Conservation (phyloP, 1,140 invertebrate genomes). For the Sitobion miscanthi region DNA sequence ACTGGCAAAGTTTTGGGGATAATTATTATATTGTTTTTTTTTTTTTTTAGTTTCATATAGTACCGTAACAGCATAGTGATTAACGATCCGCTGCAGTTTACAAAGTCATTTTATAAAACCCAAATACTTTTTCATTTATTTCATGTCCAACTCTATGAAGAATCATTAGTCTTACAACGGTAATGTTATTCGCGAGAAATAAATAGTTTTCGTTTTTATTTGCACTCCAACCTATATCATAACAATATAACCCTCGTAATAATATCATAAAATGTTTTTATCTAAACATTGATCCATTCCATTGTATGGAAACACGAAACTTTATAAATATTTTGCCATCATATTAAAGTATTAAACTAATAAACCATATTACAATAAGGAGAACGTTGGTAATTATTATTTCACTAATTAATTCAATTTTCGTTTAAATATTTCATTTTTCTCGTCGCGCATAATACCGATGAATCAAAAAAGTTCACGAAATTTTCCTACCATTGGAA, state of each 20-base stretch:
- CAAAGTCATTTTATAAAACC: neutral
- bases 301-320: neutral
- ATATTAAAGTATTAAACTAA: too few relatives aligned
- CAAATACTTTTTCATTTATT: neutral
- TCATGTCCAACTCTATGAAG: neutral
- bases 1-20: neutral
- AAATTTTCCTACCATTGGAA: neutral
- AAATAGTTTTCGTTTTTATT: neutral
- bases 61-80: neutral
- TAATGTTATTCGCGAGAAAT: neutral
- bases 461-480: conserved; percentile 10
- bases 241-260: neutral
- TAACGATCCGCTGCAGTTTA: neutral
- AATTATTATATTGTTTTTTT: neutral
- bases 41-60: neutral
- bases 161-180: neutral
- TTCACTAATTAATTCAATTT: neutral
- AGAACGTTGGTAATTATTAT: neutral
- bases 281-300: neutral
- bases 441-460: neutral
- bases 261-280: neutral
- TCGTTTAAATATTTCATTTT: neutral
- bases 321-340: neutral
- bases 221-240: too few relatives aligned
- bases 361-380: neutral